Percentiles rank a stretch among this genome's conserved stretches.
These are phyloP conservation scores for Scaptomyza caliginosa DNA, from an alignment of 2,888 invertebrate species.

Conservation along the genomic window DNA sequence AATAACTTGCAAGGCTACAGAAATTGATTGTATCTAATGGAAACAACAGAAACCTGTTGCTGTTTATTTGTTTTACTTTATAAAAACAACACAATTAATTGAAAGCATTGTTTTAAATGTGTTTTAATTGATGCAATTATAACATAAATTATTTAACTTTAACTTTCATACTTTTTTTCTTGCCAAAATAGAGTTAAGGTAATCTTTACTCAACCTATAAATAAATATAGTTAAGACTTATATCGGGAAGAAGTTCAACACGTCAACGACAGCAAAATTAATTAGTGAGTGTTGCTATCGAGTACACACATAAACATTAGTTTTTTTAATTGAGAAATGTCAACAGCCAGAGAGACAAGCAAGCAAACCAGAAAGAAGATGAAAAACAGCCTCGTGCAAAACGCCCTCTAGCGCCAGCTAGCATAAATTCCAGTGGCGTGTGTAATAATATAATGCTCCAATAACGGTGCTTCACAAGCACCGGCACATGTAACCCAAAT, in stretches of 20 bases:
- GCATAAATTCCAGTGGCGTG: constrained; percentile 47
- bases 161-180: not conserved
- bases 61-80: constrained; percentile 6
- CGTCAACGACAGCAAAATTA: constrained; percentile 56
- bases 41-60: constrained; percentile 5
- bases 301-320: constrained; percentile 27
- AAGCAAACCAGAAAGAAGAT: not conserved
- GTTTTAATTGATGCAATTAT: constrained; percentile 47
- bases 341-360: constrained; percentile 4
- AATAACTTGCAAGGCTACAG: constrained; percentile 31
- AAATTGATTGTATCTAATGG: constrained; percentile 44
- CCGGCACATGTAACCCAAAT: constrained; percentile 37
- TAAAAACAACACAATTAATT: constrained; percentile 19
- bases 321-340: constrained; percentile 44
- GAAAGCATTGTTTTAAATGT: constrained; percentile 26
- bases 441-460: constrained; percentile 35
- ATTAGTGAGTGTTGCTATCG: constrained; percentile 53
- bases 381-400: not conserved
- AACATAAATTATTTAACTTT: constrained; percentile 10
- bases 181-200: not conserved
- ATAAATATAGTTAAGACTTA: constrained; percentile 2
- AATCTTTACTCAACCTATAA: not conserved
- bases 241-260: constrained; percentile 6
- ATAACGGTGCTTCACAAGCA: constrained; percentile 30
- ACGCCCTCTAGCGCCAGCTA: constrained; percentile 45